phyloP scores from a whole-genome alignment of 1,140 invertebrate species.

The Asbolus verrucosus region DNA sequence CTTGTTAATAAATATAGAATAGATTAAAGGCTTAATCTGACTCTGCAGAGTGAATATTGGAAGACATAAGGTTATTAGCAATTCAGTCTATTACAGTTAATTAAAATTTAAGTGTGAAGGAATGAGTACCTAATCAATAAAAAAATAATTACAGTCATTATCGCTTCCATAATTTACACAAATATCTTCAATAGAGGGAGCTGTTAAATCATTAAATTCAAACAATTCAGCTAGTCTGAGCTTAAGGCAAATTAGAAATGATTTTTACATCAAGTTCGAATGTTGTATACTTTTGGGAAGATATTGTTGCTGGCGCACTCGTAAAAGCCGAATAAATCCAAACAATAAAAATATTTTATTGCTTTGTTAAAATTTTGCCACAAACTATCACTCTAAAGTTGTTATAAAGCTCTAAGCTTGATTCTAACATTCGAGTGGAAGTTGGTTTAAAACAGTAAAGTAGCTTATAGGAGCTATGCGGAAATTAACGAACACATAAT shows the following conservation, averaged over 20 bases:
- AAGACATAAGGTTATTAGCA: no score
- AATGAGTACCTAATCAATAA: constrained; percentile 20
- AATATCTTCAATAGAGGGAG: no score
- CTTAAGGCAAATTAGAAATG: no score
- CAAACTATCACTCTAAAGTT: constrained; percentile 16
- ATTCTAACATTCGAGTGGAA: neutral
- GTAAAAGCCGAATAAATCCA: neutral
- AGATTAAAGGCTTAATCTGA: no score
- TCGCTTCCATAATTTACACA: constrained; percentile 16
- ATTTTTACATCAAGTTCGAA: no score
- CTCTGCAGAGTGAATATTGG: no score
- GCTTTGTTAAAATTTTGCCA: constrained; percentile 8
- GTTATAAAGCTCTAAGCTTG: constrained; percentile 5
- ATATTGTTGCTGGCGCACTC: no score
- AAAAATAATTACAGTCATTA: constrained; percentile 26
- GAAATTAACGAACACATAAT: constrained; percentile 34
- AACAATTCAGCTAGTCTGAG: no score
- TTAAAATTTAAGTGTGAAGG: no score
- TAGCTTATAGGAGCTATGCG: constrained; percentile 18
- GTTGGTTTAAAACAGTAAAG: constrained; percentile 19
- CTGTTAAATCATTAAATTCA: no score
- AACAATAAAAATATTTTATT: constrained; percentile 1
- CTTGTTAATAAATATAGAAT: no score
- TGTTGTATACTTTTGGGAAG: neutral
- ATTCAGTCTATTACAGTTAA: no score